Percentiles rank a stretch among this genome's conserved stretches.
phyloP scores from a whole-genome alignment of 2,797 vertebrate species.

The Tinamus major region DNA sequence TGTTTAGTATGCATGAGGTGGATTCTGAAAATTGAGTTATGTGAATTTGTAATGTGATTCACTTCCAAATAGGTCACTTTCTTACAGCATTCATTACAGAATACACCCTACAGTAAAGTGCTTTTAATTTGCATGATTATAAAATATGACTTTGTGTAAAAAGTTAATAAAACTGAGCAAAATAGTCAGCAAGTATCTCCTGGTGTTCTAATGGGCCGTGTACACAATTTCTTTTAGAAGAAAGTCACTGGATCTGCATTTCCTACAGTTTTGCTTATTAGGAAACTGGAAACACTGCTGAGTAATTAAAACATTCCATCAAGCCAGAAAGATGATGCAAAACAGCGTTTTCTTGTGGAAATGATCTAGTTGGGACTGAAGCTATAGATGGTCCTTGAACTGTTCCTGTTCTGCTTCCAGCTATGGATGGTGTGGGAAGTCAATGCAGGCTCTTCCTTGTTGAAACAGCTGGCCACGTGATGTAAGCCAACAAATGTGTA shows the following conservation, averaged over 20 bases:
- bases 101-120: conserved; percentile 22
- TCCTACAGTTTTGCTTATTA: background rate
- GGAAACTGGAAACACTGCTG: background rate
- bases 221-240: background rate
- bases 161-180: conserved; percentile 28
- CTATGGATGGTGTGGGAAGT: background rate
- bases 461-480: accelerated
- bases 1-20: conserved; percentile 29
- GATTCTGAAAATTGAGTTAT: conserved; percentile 52
- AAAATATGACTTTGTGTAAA: conserved; percentile 29
- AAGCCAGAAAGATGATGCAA: background rate
- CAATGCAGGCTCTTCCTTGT: background rate
- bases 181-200: background rate
- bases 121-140: conserved; percentile 34
- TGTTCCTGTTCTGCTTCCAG: background rate
- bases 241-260: background rate
- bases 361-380: background rate
- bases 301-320: background rate
- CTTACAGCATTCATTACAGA: conserved; percentile 35
- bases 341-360: background rate
- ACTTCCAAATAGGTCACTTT: conserved; percentile 59
- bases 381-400: background rate
- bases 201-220: background rate
- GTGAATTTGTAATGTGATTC: conserved; percentile 52
- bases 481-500: background rate